These are phyloP conservation scores for Indicator maculatus DNA, from an alignment of 2,113 vertebrate genomes.

Conservation along the genomic window DNA sequence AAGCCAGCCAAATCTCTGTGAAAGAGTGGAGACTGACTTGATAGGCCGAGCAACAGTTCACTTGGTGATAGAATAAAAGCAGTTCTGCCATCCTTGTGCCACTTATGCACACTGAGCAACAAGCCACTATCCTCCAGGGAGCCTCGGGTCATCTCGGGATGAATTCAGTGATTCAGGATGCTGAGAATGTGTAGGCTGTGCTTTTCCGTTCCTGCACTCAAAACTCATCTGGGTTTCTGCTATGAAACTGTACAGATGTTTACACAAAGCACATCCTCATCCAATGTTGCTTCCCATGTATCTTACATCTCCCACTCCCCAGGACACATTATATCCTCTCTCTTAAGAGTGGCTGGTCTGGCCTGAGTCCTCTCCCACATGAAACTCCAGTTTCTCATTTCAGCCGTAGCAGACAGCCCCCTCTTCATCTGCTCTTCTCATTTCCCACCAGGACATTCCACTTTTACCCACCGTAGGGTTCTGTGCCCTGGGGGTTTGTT, in stretches of 20 bases:
- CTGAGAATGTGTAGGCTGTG: not conserved
- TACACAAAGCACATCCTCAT: accelerated
- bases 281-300: not conserved
- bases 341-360: not conserved
- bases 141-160: not conserved
- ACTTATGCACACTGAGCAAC: accelerated
- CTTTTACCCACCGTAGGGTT: not conserved
- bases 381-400: not conserved
- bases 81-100: not conserved
- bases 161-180: not conserved
- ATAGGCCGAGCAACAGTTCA: accelerated
- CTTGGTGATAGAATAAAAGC: not conserved
- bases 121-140: not conserved
- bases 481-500: not conserved
- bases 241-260: not conserved
- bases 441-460: not conserved
- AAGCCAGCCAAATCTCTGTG: not conserved
- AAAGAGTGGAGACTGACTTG: not conserved
- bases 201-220: not conserved
- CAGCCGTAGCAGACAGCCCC: not conserved
- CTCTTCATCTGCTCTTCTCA: not conserved
- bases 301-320: not conserved
- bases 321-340: accelerated
- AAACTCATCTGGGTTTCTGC: not conserved
- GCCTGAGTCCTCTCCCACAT: not conserved